Percentiles rank a stretch among this genome's conserved stretches.
phyloP scores from a whole-genome alignment of 2,888 invertebrate genomes.

The Orgyia antiqua region DNA sequence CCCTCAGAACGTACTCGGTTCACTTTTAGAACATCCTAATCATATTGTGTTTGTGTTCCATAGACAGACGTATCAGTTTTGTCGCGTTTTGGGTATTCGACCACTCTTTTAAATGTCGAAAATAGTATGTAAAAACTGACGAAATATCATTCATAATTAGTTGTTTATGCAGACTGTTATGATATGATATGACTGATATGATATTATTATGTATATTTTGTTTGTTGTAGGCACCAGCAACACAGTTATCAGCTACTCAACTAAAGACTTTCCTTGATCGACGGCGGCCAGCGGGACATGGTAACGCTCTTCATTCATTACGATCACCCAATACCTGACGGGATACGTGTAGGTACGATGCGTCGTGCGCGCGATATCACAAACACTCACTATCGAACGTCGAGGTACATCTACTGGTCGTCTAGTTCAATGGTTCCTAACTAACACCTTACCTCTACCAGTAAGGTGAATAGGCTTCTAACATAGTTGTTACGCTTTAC shows the following conservation, averaged over 20 bases:
- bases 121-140: too few species aligned
- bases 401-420: slow-evolving; percentile 15
- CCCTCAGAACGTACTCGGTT: too few species aligned
- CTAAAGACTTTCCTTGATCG: slow-evolving; percentile 68
- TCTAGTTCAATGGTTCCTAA: neutral
- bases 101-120: too few species aligned
- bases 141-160: too few species aligned
- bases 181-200: too few species aligned
- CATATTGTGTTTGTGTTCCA: too few species aligned
- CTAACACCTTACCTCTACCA: neutral
- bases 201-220: too few species aligned
- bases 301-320: slow-evolving; percentile 49
- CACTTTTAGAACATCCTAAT: too few species aligned
- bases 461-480: too few species aligned
- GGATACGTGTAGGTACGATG: slow-evolving; percentile 1
- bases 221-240: slow-evolving; percentile 45
- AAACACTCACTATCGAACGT: neutral
- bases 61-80: neutral
- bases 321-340: slow-evolving; percentile 63
- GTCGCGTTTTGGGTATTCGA: too few species aligned
- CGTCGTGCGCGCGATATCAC: slow-evolving; percentile 5
- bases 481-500: too few species aligned
- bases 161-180: too few species aligned
- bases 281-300: slow-evolving; percentile 63
- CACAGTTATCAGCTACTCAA: slow-evolving; percentile 50